A percentile compares a stretch with the other conserved stretches of the same genome.
phyloP scores from a whole-genome alignment of 2,797 vertebrate species.

The Rhinoraja longicauda region DNA sequence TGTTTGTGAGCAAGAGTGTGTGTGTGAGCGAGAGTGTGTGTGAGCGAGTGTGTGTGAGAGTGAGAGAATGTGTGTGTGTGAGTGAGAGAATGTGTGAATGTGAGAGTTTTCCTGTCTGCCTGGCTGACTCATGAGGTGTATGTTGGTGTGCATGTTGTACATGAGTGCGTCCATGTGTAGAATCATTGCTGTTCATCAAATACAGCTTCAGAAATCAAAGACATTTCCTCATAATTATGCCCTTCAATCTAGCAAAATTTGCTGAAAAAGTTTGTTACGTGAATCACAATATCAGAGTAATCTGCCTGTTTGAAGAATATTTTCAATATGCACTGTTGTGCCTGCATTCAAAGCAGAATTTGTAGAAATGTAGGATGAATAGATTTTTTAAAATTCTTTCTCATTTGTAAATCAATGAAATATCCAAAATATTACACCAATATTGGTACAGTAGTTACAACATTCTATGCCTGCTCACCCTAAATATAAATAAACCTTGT shows the following conservation, averaged over 20 bases:
- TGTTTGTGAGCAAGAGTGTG: too few species aligned
- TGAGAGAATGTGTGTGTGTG: too few species aligned
- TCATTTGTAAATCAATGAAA: neutral
- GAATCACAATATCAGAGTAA: neutral
- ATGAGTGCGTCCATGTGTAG: neutral
- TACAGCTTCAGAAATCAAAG: neutral
- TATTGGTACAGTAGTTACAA: neutral
- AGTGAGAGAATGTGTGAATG: too few species aligned
- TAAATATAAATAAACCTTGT: neutral
- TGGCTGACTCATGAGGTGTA: too few species aligned
- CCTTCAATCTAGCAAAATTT: neutral
- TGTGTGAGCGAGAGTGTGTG: too few species aligned
- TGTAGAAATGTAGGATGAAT: neutral
- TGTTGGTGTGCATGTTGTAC: neutral
- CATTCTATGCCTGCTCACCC: neutral
- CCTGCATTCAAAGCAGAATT: neutral
- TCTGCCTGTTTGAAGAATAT: conserved; percentile 1
- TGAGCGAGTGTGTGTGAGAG: too few species aligned
- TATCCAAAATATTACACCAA: neutral
- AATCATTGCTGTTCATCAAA: neutral
- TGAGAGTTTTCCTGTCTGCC: too few species aligned
- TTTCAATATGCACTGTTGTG: neutral
- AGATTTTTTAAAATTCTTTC: neutral
- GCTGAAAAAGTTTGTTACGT: neutral
- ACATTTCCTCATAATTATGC: neutral